phyloP scores from a whole-genome alignment of 2,797 vertebrate species.

The Staurois parvus region DNA sequence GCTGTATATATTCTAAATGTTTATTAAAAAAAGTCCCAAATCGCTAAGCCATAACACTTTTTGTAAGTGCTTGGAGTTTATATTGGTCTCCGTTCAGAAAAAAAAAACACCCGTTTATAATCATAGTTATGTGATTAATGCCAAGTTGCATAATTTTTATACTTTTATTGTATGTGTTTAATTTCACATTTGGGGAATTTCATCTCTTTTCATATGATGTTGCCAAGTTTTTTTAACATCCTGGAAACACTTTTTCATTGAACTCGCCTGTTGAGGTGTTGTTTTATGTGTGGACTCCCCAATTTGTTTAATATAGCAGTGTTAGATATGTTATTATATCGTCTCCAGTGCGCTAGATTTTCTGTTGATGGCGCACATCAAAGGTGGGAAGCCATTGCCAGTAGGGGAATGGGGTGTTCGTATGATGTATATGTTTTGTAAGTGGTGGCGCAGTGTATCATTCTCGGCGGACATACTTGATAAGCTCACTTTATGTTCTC shows the following conservation, averaged over 20 bases:
- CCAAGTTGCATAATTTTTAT: slow-evolving; percentile 21
- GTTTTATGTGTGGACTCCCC: background rate
- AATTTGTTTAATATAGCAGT: background rate
- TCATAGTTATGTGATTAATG: slow-evolving; percentile 23
- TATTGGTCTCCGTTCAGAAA: background rate
- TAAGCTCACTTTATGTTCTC: slow-evolving; percentile 36
- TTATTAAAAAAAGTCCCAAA: slow-evolving; percentile 8
- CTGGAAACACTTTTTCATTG: slow-evolving; percentile 15
- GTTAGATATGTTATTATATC: background rate
- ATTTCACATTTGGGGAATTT: slow-evolving; percentile 1
- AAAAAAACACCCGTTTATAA: slow-evolving; percentile 32
- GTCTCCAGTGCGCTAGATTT: background rate
- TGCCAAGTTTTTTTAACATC: slow-evolving; percentile 13
- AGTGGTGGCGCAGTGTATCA: slow-evolving; percentile 17
- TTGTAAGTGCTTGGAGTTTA: background rate
- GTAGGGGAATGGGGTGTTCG: slow-evolving; percentile 10
- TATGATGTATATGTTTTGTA: slow-evolving; percentile 49
- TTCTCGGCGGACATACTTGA: slow-evolving; percentile 3
- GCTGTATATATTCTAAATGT: slow-evolving; percentile 20
- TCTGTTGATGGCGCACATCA: too few species aligned
- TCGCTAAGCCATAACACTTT: slow-evolving; percentile 2
- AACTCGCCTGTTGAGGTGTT: background rate
- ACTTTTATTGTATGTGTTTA: slow-evolving; percentile 2
- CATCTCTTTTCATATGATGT: background rate
- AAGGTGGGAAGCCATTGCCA: slow-evolving; percentile 14